Evolutionary conservation across 35 echinoderm and acorn worm species (phyloP).

Genomic region (Heliocidaris tuberculata): DNA sequence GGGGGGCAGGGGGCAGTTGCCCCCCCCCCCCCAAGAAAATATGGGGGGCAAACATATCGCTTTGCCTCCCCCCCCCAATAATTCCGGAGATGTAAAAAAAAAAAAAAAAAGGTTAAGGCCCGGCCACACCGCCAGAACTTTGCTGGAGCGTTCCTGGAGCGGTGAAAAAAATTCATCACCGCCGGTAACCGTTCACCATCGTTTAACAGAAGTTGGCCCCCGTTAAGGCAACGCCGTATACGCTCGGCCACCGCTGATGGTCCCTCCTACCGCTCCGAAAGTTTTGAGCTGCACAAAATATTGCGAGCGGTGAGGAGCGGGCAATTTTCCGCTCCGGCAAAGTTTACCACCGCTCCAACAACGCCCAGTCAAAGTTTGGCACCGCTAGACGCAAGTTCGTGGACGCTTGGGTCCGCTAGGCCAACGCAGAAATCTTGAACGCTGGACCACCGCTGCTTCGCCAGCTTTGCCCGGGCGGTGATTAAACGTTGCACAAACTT

Average conservation of each 20-base stretch:
- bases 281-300: background rate
- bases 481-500: slow-evolving; percentile 40
- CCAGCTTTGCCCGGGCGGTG: slow-evolving; percentile 25
- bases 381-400: slow-evolving; percentile 28
- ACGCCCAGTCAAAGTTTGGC: slow-evolving; percentile 39
- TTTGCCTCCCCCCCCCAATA: too few species aligned
- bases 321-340: too few species aligned
- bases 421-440: slow-evolving; percentile 37
- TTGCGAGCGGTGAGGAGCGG: background rate
- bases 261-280: slow-evolving; percentile 3
- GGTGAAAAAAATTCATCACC: slow-evolving; percentile 26
- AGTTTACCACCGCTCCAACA: slow-evolving; percentile 1
- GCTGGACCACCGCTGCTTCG: slow-evolving; percentile 26
- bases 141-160: background rate
- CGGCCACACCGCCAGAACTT: background rate
- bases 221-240: slow-evolving; percentile 33
- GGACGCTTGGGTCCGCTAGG: slow-evolving; percentile 36
- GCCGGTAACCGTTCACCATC: slow-evolving; percentile 10
- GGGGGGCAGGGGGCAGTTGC: too few species aligned
- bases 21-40: too few species aligned
- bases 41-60: too few species aligned
- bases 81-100: too few species aligned
- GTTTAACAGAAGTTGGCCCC: slow-evolving; percentile 40
- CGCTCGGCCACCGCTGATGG: slow-evolving; percentile 32
- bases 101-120: too few species aligned